phyloP scores from a whole-genome alignment of 2,888 invertebrate genomes.

The Heliconius hortense region DNA sequence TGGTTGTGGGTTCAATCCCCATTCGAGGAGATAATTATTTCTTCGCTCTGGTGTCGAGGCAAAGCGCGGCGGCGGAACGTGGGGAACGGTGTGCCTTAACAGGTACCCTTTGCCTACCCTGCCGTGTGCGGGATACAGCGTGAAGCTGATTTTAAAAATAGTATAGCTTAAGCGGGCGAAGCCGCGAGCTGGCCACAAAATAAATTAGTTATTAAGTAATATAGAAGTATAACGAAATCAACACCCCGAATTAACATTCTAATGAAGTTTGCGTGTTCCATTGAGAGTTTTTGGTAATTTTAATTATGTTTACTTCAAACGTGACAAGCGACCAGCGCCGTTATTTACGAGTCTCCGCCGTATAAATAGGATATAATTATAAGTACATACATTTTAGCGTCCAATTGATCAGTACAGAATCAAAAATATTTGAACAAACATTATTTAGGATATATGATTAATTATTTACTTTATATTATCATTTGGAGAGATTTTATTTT shows the following conservation, averaged over 20 bases:
- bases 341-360: constrained; percentile 34
- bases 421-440: background rate
- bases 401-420: constrained; percentile 48
- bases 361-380: constrained; percentile 37
- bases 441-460: background rate
- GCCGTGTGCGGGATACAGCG: too few relatives aligned
- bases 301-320: constrained; percentile 35
- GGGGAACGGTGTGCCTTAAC: too few relatives aligned
- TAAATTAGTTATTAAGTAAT: background rate
- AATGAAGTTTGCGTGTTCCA: constrained; percentile 30
- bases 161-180: too few relatives aligned
- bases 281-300: constrained; percentile 35
- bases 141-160: too few relatives aligned
- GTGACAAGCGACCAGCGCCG: constrained; percentile 27
- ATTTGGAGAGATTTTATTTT: too few relatives aligned
- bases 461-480: background rate
- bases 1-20: too few relatives aligned
- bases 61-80: too few relatives aligned
- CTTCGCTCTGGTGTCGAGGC: too few relatives aligned
- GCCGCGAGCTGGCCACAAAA: background rate
- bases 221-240: constrained; percentile 25
- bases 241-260: constrained; percentile 34
- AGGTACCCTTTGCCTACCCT: too few relatives aligned
- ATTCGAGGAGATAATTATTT: too few relatives aligned
- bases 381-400: constrained; percentile 44